These are phyloP conservation scores for Colletes gigas DNA, from an alignment of 1,140 invertebrate genomes.

Conservation along the genomic window DNA sequence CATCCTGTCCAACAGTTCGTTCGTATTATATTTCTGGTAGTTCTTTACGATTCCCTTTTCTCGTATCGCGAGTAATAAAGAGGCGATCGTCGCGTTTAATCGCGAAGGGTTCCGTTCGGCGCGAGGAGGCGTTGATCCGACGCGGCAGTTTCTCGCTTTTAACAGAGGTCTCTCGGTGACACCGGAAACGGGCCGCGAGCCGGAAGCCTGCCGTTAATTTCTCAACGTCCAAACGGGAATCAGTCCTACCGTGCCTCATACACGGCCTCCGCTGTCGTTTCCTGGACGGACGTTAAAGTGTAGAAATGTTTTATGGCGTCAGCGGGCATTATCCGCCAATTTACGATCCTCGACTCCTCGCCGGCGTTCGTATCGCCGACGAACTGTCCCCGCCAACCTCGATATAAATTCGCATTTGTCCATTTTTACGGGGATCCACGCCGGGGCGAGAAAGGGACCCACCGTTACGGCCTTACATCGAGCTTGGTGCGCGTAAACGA, in stretches of 20 bases:
- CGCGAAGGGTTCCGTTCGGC: background rate
- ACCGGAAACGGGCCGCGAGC: slow-evolving; percentile 34
- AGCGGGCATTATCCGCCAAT: slow-evolving; percentile 65
- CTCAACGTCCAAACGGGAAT: slow-evolving; percentile 45
- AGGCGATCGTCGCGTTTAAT: background rate
- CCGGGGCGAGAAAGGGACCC: background rate
- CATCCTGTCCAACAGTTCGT: no score
- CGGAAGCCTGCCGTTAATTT: slow-evolving; percentile 59
- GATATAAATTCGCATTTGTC: slow-evolving; percentile 45
- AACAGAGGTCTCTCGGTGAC: background rate
- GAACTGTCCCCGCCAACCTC: slow-evolving; percentile 13
- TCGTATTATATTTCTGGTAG: no score
- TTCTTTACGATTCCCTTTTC: background rate
- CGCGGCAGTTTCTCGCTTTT: slow-evolving; percentile 27
- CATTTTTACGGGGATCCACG: background rate
- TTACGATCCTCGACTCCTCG: slow-evolving; percentile 59
- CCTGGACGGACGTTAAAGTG: slow-evolving; percentile 57
- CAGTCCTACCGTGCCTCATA: slow-evolving; percentile 23
- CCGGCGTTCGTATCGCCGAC: slow-evolving; percentile 19
- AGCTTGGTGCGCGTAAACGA: background rate
- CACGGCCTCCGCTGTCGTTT: slow-evolving; percentile 31
- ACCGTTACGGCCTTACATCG: background rate
- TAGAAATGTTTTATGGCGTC: slow-evolving; percentile 69
- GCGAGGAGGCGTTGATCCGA: slow-evolving; percentile 18
- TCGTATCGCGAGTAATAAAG: background rate